Percentiles rank a stretch among this genome's conserved stretches.
Evolutionary conservation across 1,140 invertebrate genomes (phyloP).

Genomic region (Camponotus pennsylvanicus): DNA sequence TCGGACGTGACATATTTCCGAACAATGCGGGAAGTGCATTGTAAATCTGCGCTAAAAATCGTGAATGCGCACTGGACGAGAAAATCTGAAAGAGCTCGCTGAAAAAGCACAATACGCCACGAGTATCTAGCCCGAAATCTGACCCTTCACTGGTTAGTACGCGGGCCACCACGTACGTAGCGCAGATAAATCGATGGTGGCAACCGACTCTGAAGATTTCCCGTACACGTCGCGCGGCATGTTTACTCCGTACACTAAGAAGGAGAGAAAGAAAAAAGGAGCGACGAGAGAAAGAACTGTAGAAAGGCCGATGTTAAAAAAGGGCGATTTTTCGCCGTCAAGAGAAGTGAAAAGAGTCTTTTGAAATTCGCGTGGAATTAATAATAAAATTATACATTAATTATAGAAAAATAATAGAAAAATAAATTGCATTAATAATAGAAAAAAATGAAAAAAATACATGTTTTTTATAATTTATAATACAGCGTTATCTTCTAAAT

Average conservation of each 20-base stretch:
- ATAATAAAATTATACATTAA: too few species aligned
- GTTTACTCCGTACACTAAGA: slow-evolving; percentile 24
- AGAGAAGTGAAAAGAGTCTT: too few species aligned
- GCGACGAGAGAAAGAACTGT: slow-evolving; percentile 33
- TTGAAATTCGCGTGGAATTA: too few species aligned
- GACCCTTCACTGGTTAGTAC: not conserved
- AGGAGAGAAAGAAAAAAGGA: not conserved
- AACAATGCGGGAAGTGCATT: not conserved
- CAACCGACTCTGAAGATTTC: slow-evolving; percentile 64
- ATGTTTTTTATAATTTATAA: too few species aligned
- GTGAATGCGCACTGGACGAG: not conserved
- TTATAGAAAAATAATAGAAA: too few species aligned
- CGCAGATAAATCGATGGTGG: slow-evolving; percentile 17
- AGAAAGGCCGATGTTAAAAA: too few species aligned
- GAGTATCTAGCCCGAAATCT: slow-evolving; percentile 38
- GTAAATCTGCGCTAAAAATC: slow-evolving; percentile 16
- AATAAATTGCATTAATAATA: too few species aligned
- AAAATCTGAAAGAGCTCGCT: slow-evolving; percentile 16
- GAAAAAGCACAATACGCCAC: slow-evolving; percentile 31
- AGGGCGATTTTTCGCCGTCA: too few species aligned
- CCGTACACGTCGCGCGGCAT: not conserved
- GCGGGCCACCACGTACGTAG: not conserved
- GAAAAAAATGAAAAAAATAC: too few species aligned
- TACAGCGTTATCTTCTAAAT: too few species aligned
- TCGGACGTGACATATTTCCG: not conserved